Percentiles rank a stretch among this genome's conserved stretches.
Conservation (phyloP, 2,113 vertebrate genomes). For the Tupaia tana region DNA sequence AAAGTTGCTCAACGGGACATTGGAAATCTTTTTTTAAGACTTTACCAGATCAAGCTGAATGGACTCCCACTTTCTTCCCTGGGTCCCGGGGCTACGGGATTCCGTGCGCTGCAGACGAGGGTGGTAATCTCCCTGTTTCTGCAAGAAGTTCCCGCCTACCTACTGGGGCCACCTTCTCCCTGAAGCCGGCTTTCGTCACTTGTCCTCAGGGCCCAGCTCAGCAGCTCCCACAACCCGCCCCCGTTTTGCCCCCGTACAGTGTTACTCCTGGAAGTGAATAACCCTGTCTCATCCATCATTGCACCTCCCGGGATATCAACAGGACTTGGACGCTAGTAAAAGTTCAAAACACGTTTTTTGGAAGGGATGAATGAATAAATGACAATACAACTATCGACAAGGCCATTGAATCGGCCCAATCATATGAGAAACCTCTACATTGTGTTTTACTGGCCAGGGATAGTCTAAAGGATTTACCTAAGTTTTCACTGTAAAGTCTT, state of each 20-base stretch:
- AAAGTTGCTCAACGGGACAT: neutral
- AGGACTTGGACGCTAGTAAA: neutral
- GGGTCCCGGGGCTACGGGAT: no score
- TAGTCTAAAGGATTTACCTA: neutral
- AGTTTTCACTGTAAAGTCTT: neutral
- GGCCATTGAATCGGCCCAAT: neutral
- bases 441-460: neutral
- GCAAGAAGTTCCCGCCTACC: neutral
- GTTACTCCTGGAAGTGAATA: neutral
- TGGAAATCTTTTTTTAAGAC: neutral
- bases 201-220: neutral
- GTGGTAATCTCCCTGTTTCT: rapidly evolving
- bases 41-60: neutral
- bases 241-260: neutral
- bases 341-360: neutral
- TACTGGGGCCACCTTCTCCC: neutral
- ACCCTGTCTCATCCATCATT: neutral
- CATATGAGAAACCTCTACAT: neutral
- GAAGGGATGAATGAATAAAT: neutral
- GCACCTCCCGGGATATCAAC: neutral
- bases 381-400: neutral
- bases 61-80: neutral
- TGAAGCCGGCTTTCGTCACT: neutral
- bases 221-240: no score
- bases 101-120: rapidly evolving